These are phyloP conservation scores for Dicrurus megarhynchus DNA, from an alignment of 2,113 vertebrate species.

Conservation along the genomic window DNA sequence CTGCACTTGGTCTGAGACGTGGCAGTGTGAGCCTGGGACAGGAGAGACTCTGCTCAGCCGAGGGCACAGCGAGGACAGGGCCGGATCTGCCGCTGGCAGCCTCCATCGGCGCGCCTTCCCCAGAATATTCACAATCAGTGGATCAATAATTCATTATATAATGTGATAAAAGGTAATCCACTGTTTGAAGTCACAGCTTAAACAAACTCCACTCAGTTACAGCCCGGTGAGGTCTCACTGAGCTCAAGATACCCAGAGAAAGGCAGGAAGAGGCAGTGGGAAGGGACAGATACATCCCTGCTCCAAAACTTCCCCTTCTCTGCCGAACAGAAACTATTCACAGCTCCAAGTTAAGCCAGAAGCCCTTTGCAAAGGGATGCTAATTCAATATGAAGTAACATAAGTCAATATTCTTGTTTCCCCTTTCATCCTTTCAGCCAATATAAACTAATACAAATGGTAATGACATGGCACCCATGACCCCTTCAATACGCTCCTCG, in stretches of 20 bases:
- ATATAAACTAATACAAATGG: constrained; percentile 38
- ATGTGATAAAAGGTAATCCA: not conserved
- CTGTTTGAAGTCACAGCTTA: not conserved
- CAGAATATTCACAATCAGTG: not conserved
- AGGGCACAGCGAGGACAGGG: not conserved
- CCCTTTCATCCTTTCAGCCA: constrained; percentile 53
- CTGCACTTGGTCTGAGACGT: not conserved
- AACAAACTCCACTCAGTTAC: not conserved
- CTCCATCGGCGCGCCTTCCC: rapidly evolving
- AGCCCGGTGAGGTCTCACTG: rapidly evolving
- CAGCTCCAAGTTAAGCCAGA: constrained; percentile 14
- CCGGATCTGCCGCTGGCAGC: not conserved
- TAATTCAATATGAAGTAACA: constrained; percentile 37
- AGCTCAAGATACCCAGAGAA: rapidly evolving
- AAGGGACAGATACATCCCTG: not conserved
- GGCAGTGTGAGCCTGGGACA: not conserved
- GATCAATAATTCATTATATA: constrained; percentile 1
- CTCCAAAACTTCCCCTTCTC: not conserved
- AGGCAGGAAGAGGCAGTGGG: not conserved
- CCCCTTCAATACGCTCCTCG: not conserved
- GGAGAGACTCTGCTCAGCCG: rapidly evolving
- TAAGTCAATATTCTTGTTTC: constrained; percentile 53
- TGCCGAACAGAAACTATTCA: not conserved
- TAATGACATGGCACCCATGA: not conserved
- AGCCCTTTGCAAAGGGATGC: constrained; percentile 24